phyloP scores from a whole-genome alignment of 2,797 vertebrate genomes.

The Anisognathus igniventris region DNA sequence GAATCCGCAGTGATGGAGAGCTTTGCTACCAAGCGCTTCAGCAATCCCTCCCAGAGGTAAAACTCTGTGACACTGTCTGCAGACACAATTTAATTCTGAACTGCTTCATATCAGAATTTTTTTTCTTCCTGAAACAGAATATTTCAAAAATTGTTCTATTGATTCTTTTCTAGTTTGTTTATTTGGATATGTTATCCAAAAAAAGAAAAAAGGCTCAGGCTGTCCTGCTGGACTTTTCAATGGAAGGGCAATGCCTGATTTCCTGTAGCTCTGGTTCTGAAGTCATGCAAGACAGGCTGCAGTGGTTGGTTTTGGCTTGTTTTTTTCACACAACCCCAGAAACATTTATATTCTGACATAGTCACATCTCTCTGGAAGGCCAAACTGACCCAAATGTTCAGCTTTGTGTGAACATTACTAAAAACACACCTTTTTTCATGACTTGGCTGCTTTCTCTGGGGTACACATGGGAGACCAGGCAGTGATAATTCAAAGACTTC shows the following conservation, averaged over 20 bases:
- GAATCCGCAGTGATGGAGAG: not conserved
- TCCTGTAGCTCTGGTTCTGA: not conserved
- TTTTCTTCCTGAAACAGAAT: not conserved
- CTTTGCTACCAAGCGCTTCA: not conserved
- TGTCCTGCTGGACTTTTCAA: not conserved
- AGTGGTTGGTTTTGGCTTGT: not conserved
- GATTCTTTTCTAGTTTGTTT: not conserved
- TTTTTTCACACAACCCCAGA: not conserved
- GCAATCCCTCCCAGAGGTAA: not conserved
- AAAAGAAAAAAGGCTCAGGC: not conserved
- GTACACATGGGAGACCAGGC: not conserved
- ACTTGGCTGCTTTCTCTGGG: not conserved
- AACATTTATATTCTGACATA: not conserved
- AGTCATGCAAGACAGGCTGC: not conserved
- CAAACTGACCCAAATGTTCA: constrained; percentile 2
- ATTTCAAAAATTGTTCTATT: not conserved
- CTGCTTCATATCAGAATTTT: not conserved
- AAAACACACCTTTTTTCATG: not conserved
- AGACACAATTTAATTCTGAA: not conserved
- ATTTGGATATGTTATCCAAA: not conserved
- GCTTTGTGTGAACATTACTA: not conserved
- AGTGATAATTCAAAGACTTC: not conserved
- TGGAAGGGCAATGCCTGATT: not conserved
- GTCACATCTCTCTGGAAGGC: not conserved
- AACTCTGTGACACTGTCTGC: not conserved